Evolutionary conservation across 2,113 vertebrate species (phyloP), one percentile per base, ranked within the genome.

Genomic region (Centrocercus urophasianus): DNA sequence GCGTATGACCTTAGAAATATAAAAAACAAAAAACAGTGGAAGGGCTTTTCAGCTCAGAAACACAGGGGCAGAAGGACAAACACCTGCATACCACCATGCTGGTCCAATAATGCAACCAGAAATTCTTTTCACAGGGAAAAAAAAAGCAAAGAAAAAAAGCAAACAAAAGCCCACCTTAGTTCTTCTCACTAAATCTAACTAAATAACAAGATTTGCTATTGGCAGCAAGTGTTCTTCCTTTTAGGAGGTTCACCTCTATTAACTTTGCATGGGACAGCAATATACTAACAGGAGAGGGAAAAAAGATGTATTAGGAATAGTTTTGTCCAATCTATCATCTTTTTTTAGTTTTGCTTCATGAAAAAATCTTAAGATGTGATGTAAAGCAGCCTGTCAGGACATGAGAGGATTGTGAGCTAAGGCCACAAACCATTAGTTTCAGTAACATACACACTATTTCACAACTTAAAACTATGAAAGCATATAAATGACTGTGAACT

Each of bases 221-320:
- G 19, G 27, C 3, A 5, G 8, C 3, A 12, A 15, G 20, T 6
- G 13, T 59, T 28, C 30, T 7, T 7, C 69, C 36, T 69, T 85
- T 93, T 50, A 83, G n/a, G 10, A 64, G 43, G 18, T 43, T 74
- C 45, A 83, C 71, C 32, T 42, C 20, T 52, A 43, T 28, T 50
- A 61, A 80, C 5, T 34, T 24, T 15, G 25, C 16, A 22, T 1
- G 6, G 52, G n/a, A 56, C 12, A 69, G 22, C 34, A 94, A 67
- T 4, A 24, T 8, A 30, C 1, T 40, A 93, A 84, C 32, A 25
- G 1, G 4, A 6, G 52, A 71, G 7, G 2, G 0, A 76, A 22
- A 73, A 80, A 81, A 47, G 9, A 11, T 47, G 69, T 18, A 65
- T 7, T 5, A 67, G 30, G 22, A 27, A 36, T 7, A 40, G 57